Base-by-base conservation (phyloP, 2,113 vertebrate genomes). In the Bos indicus region DNA sequence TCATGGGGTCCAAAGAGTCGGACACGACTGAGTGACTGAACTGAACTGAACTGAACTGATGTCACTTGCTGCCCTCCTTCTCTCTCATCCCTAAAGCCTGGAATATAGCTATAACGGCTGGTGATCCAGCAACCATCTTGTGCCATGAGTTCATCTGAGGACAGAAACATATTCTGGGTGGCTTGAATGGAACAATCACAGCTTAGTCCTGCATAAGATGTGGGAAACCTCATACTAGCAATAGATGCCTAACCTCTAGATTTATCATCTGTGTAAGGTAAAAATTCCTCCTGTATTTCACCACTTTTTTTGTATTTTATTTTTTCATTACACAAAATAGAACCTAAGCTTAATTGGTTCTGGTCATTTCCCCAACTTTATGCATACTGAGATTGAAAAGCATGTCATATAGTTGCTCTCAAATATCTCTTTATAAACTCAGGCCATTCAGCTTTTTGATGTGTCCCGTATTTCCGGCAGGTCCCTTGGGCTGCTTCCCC, bases 401-500 rank as follows among this genome's bases (percentile, higher is more conserved):
- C 6, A 23, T 2, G 7, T 64, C 46, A 17, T 54, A 52, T 10
- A 3, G 6, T 11, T 5, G 11, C 30, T 92, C 40, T 88, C 9
- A 52, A 71, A 14, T 6, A 40, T 15, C 1, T 26, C 19, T 60
- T 74, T 25, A 59, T 33, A 26, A 91, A 67, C 81, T 12, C 4
- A 30, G 9, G 2, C 36, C 19, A 5, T 48, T 51, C 59, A 23
- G 19, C 19, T 28, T 36, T 36, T 21, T 6, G 11, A 0, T 17
- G 6, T 77, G 13, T 5, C n/a, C 40, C 3, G 7, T 9, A 33
- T 54, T 88, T 40, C 33, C 2, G 17, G 17, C 33, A 46, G 52
- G 0, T 6, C 59, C 36, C 14, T 25, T 4, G 1, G 4, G 12
- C 3, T 15, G 3, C 26, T 56, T 85, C n/a, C 21, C 5, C 36